Evolutionary conservation across 2,113 vertebrate species (phyloP).

Genomic region (Ciconia boyciana): DNA sequence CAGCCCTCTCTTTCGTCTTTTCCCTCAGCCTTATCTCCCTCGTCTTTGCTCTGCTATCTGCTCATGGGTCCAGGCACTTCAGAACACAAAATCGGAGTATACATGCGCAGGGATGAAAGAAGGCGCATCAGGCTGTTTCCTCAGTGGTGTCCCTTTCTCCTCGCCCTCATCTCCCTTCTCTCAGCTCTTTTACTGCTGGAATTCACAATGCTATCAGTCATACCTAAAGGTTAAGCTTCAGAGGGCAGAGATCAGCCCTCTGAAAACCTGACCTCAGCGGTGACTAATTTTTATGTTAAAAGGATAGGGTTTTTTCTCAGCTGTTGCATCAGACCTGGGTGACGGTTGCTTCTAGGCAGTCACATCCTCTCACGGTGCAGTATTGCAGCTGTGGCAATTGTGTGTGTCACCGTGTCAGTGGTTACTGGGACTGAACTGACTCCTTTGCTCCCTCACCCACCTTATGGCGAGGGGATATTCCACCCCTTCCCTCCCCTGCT

Average conservation of each 20-base stretch:
- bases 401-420: not conserved
- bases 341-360: not conserved
- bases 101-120: not conserved
- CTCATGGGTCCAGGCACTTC: not conserved
- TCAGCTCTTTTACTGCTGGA: not conserved
- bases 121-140: not conserved
- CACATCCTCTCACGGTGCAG: not conserved
- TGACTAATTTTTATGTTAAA: constrained; percentile 49
- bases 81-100: not conserved
- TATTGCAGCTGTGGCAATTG: not conserved
- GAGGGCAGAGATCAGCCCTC: constrained; percentile 38
- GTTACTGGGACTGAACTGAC: not conserved
- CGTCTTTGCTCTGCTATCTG: not conserved
- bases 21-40: not conserved
- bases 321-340: constrained; percentile 20
- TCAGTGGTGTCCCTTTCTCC: not conserved
- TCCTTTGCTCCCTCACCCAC: not conserved
- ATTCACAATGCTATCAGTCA: constrained; percentile 38
- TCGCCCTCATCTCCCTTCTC: not conserved
- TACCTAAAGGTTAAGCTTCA: constrained; percentile 43
- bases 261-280: not conserved
- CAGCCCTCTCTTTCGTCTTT: not conserved
- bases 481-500: not conserved
- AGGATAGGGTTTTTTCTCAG: not conserved
- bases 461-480: not conserved